Base-by-base conservation (phyloP, 2,888 invertebrate species). In the Xylocampa areola region DNA sequence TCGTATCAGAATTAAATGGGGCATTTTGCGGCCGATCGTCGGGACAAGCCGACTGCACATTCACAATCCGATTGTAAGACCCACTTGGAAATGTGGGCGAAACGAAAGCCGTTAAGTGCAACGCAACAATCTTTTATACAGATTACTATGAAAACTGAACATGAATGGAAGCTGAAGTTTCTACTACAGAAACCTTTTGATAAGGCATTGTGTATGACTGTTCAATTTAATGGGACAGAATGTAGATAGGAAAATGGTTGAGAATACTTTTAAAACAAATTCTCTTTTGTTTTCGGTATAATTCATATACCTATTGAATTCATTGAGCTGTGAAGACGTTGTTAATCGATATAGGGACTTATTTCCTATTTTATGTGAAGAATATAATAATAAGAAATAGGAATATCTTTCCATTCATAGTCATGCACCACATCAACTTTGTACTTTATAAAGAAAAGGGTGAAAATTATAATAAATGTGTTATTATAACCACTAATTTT, bases 21-120 rank as follows among this genome's bases (percentile, higher is more conserved):
- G 27, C 11, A 16, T 45, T 37, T 25, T 40, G 36, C 33, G 40
- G 30, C 30, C 25, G 27, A 57, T 59, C 14, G 11, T 30, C 35
- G 50, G 35, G 54, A 70, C 55, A 43, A 50, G 19, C 51, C 35
- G 16, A 32, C 50, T 66, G 52, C 62, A 50, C n/a, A n/a, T n/a
- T n/a, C n/a, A 30, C 57, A 55, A 76, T 74, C 54, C 48, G 23
- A 73, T 64, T 68, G 70, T 70, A 71, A 77, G 64, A 59, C 43
- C 19, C 45, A 63, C 66, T 74, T 66, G 41, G 49, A 65, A 64
- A 49, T 68, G 35, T 44, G 64, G 59, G 55, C 53, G 45, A 45
- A 55, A 58, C 55, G 32, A 16, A 25, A 66, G 25, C 55, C 27
- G 21, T 68, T 72, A 59, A 58, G 51, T 55, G 55, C 58, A 64